phyloP scores from a whole-genome alignment of 64 coral and sea anemone genomes.

The Montipora foliosa region DNA sequence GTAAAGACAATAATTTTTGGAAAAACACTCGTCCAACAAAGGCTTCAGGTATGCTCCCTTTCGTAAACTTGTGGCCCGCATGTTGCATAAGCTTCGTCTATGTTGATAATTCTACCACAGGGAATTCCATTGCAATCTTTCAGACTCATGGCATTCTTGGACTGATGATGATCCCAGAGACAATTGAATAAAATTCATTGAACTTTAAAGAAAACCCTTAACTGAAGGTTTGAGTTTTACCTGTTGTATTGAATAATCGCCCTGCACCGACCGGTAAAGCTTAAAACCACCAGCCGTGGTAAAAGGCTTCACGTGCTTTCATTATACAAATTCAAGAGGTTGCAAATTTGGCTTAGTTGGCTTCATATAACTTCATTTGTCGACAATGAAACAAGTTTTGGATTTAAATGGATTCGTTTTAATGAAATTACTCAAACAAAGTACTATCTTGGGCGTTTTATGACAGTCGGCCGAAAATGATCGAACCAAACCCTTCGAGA shows the following conservation, averaged over 20 bases:
- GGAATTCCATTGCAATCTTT: not conserved
- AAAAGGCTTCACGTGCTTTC: conserved; percentile 33
- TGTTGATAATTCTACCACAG: not conserved
- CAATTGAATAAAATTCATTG: not conserved
- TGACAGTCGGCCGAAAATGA: too few relatives aligned
- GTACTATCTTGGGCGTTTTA: too few relatives aligned
- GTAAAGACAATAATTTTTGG: not conserved
- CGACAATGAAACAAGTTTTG: not conserved
- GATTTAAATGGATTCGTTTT: not conserved
- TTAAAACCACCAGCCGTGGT: not conserved
- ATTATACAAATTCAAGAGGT: not conserved
- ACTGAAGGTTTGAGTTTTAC: conserved; percentile 29
- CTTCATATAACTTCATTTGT: not conserved
- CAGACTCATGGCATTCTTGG: not conserved
- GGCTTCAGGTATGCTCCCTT: too few relatives aligned
- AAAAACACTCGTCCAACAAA: too few relatives aligned
- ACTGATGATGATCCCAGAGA: not conserved
- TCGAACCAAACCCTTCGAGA: too few relatives aligned
- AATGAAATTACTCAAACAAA: not conserved
- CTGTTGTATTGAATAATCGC: not conserved
- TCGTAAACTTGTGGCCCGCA: too few relatives aligned
- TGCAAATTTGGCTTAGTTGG: not conserved
- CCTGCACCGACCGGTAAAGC: not conserved
- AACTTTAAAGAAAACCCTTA: not conserved
- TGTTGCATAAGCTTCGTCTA: too few relatives aligned